These are phyloP conservation scores for Arothron firmamentum DNA, from an alignment of 2,113 vertebrate genomes.

Conservation along the genomic window DNA sequence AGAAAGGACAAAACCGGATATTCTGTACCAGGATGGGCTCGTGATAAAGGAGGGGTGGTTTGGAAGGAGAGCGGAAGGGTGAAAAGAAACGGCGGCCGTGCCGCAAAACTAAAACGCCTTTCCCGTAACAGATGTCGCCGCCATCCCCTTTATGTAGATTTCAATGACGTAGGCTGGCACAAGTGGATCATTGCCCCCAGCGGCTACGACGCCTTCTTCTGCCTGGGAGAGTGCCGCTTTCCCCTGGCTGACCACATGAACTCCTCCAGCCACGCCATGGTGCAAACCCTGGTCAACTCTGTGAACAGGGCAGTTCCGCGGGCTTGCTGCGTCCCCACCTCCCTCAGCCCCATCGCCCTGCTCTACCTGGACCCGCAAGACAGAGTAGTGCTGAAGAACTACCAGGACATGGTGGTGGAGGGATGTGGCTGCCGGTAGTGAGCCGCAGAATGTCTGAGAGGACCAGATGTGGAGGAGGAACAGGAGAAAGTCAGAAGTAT, in stretches of 20 bases:
- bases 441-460: background rate
- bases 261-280: conserved; percentile 82
- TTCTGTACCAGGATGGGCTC: conserved; percentile 35
- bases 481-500: conserved; percentile 8
- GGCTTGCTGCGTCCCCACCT: conserved; percentile 80
- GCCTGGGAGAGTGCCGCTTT: conserved; percentile 80
- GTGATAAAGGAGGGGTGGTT: conserved; percentile 32
- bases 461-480: conserved; percentile 4
- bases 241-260: conserved; percentile 84
- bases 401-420: conserved; percentile 85
- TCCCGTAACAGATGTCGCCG: conserved; percentile 74
- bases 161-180: conserved; percentile 81
- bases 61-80: conserved; percentile 65
- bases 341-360: conserved; percentile 80
- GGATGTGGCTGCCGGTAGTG: conserved; percentile 80
- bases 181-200: conserved; percentile 82
- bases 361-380: conserved; percentile 81
- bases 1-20: conserved; percentile 31
- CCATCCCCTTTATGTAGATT: conserved; percentile 80
- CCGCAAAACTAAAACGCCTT: conserved; percentile 73
- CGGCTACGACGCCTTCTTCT: conserved; percentile 82
- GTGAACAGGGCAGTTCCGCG: conserved; percentile 77
- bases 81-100: conserved; percentile 72
- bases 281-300: conserved; percentile 82
- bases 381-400: conserved; percentile 81